Evolutionary conservation across 2,888 invertebrate species (phyloP).

Genomic region (Limnephilus lunatus): DNA sequence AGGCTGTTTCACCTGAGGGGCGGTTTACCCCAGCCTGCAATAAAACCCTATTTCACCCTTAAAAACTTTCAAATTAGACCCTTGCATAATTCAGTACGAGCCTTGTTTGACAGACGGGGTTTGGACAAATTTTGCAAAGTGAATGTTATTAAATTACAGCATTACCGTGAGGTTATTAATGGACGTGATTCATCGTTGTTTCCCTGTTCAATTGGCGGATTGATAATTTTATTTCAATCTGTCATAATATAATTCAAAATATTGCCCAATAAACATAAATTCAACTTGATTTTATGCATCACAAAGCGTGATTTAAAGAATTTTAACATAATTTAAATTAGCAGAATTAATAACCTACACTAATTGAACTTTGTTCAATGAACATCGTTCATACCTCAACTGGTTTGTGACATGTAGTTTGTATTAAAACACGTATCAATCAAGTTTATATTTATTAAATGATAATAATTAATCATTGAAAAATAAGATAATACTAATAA

Average conservation of each 20-base stretch:
- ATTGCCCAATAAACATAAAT: not conserved
- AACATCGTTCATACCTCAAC: not conserved
- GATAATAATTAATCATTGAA: no score
- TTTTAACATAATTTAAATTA: not conserved
- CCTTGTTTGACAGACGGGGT: slow-evolving; percentile 12
- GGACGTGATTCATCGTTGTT: not conserved
- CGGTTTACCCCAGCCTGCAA: slow-evolving; percentile 2
- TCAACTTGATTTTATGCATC: not conserved
- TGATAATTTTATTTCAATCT: not conserved
- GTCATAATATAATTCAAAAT: not conserved
- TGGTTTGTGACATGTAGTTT: not conserved
- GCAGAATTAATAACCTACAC: not conserved
- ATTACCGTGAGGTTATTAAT: slow-evolving; percentile 18
- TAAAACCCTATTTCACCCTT: slow-evolving; percentile 9
- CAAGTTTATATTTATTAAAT: no score
- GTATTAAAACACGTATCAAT: not conserved
- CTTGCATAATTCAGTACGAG: slow-evolving; percentile 28
- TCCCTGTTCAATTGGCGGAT: not conserved
- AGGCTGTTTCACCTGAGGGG: not conserved
- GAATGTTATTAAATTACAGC: slow-evolving; percentile 46
- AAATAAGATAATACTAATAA: no score
- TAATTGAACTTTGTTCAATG: not conserved
- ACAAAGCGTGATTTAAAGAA: not conserved
- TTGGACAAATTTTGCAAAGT: slow-evolving; percentile 30
- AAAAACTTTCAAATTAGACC: slow-evolving; percentile 50